These are phyloP conservation scores for Anser brachyrhynchus DNA, from an alignment of 2,113 vertebrate genomes.

Conservation along the genomic window DNA sequence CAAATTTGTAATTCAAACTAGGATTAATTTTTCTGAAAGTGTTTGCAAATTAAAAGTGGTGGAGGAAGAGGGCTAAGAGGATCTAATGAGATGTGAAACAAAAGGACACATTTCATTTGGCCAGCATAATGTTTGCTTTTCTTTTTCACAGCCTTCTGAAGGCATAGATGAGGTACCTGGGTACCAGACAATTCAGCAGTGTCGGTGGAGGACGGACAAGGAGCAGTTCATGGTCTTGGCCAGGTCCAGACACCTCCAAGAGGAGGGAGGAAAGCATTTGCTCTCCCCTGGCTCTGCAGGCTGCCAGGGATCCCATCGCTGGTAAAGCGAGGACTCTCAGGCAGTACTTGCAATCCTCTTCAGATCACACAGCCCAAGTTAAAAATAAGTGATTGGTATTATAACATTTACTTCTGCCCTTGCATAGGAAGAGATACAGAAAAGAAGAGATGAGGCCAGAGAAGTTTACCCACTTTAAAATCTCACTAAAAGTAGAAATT, in stretches of 20 bases:
- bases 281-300: background rate
- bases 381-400: background rate
- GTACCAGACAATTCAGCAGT: background rate
- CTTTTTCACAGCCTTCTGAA: background rate
- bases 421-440: background rate
- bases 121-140: background rate
- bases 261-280: background rate
- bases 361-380: rapidly evolving
- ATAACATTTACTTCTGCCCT: background rate
- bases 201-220: background rate
- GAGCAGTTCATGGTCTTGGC: background rate
- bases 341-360: background rate
- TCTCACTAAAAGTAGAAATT: background rate
- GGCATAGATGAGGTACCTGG: background rate
- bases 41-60: background rate
- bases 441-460: background rate
- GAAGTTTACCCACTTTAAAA: background rate
- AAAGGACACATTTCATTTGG: background rate
- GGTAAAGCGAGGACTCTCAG: background rate
- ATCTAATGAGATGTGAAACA: background rate
- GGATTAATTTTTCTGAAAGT: background rate
- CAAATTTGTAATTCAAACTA: background rate
- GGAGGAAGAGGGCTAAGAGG: background rate
- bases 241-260: background rate
- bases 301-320: background rate